A percentile compares a stretch with the other conserved stretches of the same genome.
Conservation (phyloP, 2,113 vertebrate genomes). For the Heteronetta atricapilla region DNA sequence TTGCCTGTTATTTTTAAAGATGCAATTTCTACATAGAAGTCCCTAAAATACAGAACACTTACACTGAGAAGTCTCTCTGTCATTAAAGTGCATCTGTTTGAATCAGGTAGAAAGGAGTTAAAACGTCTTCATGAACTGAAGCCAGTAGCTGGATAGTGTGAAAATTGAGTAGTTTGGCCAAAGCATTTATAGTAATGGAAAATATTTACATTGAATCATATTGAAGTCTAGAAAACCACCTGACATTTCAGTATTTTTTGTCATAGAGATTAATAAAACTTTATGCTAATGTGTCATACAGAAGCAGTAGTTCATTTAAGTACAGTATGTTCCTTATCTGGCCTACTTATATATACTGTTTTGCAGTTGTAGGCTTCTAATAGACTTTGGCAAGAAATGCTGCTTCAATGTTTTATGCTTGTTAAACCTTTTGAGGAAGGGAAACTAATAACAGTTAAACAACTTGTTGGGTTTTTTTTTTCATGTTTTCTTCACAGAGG, state of each 20-base stretch:
- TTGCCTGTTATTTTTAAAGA: neutral
- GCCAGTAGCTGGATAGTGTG: neutral
- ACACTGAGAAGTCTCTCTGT: neutral
- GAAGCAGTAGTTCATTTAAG: neutral
- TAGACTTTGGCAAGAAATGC: neutral
- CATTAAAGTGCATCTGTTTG: neutral
- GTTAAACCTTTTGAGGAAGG: neutral
- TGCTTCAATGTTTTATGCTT: neutral
- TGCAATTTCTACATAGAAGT: neutral
- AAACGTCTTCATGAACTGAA: neutral
- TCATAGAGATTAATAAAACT: constrained; percentile 10
- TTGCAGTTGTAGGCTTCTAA: neutral
- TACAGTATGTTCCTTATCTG: constrained; percentile 45
- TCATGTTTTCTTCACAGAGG: neutral
- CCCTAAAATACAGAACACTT: neutral
- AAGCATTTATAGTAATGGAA: constrained; percentile 42
- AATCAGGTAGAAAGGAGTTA: neutral
- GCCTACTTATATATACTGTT: constrained; percentile 3
- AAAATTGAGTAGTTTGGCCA: constrained; percentile 34
- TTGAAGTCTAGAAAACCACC: neutral
- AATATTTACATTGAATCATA: constrained; percentile 41
- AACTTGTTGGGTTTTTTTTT: neutral
- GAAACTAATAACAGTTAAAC: neutral
- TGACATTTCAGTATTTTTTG: neutral
- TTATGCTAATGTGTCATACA: constrained; percentile 20